Percentiles rank a stretch among this genome's conserved stretches.
These are phyloP conservation scores for Arrhopalites spinosus DNA, from an alignment of 2,888 invertebrate genomes.

Conservation along the genomic window DNA sequence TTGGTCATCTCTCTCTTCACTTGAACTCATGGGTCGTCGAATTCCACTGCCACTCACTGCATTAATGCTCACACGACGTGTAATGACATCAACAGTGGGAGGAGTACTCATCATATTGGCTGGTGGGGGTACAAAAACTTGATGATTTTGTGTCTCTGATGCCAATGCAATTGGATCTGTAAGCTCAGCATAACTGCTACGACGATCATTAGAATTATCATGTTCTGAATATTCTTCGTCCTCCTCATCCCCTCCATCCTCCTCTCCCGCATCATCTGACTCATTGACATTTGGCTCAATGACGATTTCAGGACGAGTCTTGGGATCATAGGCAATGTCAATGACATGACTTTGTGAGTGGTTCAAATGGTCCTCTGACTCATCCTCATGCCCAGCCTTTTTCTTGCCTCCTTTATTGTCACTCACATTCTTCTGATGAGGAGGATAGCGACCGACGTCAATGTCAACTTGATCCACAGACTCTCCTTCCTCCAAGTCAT, in stretches of 20 bases:
- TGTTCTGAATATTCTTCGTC: conserved; percentile 16
- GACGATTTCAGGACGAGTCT: conserved; percentile 38
- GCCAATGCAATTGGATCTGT: conserved; percentile 37
- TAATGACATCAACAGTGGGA: too few relatives aligned
- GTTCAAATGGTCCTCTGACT: not conserved
- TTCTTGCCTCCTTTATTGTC: conserved; percentile 34
- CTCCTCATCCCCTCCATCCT: not conserved
- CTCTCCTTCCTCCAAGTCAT: conserved; percentile 41
- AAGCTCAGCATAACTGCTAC: conserved; percentile 39
- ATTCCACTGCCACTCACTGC: conserved; percentile 47
- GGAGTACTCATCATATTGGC: conserved; percentile 12
- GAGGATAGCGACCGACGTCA: conserved; percentile 25
- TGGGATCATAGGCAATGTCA: conserved; percentile 50
- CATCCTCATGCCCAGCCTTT: conserved; percentile 16
- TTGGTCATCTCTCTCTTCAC: conserved; percentile 30
- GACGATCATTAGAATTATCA: not conserved
- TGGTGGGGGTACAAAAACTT: conserved; percentile 42
- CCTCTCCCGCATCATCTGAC: conserved; percentile 14
- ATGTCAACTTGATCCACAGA: conserved; percentile 42
- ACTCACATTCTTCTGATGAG: conserved; percentile 21
- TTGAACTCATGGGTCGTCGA: conserved; percentile 41
- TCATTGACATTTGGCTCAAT: conserved; percentile 28
- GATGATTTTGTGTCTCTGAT: conserved; percentile 38
- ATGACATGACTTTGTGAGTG: conserved; percentile 51
- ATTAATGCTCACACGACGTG: not conserved